Base-by-base conservation (phyloP, 1,140 invertebrate species). In the Papilio dardanus region DNA sequence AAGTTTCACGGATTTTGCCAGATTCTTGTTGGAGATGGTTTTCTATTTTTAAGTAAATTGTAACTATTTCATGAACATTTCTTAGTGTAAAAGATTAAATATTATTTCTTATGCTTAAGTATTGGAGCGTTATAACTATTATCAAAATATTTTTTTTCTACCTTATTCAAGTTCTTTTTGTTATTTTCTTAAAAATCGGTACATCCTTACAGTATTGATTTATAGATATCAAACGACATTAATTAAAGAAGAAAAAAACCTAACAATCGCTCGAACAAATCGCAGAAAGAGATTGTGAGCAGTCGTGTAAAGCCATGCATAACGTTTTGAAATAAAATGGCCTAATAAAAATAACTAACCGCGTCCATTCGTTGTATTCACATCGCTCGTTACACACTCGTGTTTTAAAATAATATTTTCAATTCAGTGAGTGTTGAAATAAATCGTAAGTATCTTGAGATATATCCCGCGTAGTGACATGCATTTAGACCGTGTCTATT, bases 291-390 rank as follows among this genome's bases (percentile, higher is more conserved):
- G 69, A 71, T 71, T 71, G 69, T 71, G 42, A 71, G 42, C 69
- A 50, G 69, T 19, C 69, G 69, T 71, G 69, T 71, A 71, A 71
- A 71, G 19, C 69, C 40, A 71, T 71, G 69, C 69, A 71, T 68
- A 74, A 65, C 71, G 76, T 82, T 81, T 82, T 76, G 79, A 74
- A 80, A 86, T 66, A 62, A 62, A 77, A 76, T 74, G 67, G 28
- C 75, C 77, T 79, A 79, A 76, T 75, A 67, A 81, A 82, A 83
- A 82, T 86, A 81, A 83, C 81, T 80, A 71, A 74, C 82, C 80
- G 58, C 54, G 76, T 78, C 78, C 76, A 78, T 71, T 80, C 76
- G 82, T 82, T 80, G 50, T 80, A 71, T 28, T 31, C 40, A 50
- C 28, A 50, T 24, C 69, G 10, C 24, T 30, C 28, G 14, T 76